These are phyloP conservation scores for Riparia riparia DNA, from an alignment of 2,113 vertebrate species.

Conservation along the genomic window DNA sequence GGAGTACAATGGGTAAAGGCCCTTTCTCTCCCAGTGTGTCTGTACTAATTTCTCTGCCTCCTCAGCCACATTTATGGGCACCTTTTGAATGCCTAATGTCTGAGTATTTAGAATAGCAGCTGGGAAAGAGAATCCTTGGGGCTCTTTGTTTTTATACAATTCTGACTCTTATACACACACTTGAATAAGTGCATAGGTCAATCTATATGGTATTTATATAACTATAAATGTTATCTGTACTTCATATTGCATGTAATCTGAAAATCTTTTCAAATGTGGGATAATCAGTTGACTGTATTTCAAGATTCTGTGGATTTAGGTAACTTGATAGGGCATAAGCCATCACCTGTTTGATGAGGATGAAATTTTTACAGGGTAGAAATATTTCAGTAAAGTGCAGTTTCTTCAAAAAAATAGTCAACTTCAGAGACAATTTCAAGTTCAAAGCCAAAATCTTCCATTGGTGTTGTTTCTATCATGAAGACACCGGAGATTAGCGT, in stretches of 20 bases:
- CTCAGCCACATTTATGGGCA: not conserved
- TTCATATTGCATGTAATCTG: not conserved
- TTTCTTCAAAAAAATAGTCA: not conserved
- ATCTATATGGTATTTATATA: not conserved
- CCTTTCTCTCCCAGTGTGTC: not conserved
- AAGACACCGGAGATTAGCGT: not conserved
- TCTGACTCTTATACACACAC: not conserved
- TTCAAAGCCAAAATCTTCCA: not conserved
- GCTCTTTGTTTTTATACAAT: not conserved
- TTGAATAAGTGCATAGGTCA: not conserved
- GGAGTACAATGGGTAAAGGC: not conserved
- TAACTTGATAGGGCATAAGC: not conserved
- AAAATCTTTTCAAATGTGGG: not conserved
- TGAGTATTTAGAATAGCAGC: rapidly evolving
- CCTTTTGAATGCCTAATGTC: not conserved
- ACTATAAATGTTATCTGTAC: not conserved
- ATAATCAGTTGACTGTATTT: not conserved
- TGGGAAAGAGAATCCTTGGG: not conserved
- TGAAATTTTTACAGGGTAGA: not conserved
- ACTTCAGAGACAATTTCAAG: not conserved
- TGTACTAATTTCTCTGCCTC: not conserved
- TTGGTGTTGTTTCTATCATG: not conserved
- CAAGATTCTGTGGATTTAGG: not conserved
- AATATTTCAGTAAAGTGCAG: not conserved
- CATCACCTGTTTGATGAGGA: not conserved